These are phyloP conservation scores for Eulemur coronatus DNA, from an alignment of 2,797 vertebrate species.

Conservation along the genomic window DNA sequence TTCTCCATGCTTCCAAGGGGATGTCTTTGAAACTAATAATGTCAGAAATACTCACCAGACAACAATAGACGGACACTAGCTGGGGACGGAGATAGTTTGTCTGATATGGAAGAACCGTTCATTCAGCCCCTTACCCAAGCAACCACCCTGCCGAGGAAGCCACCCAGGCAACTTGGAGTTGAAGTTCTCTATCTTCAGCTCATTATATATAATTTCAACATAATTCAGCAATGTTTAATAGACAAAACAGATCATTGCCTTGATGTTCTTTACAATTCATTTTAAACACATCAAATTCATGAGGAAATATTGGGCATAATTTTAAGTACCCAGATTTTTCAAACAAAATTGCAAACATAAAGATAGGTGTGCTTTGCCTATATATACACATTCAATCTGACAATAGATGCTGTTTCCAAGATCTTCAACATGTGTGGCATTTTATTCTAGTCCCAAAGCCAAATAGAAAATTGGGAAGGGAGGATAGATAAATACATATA, in stretches of 20 bases:
- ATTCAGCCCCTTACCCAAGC: background rate
- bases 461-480: background rate
- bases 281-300: background rate
- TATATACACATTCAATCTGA: background rate
- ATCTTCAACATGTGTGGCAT: constrained; percentile 4
- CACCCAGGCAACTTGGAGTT: background rate
- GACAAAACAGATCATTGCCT: background rate
- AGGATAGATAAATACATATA: background rate
- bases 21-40: background rate
- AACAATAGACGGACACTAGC: background rate
- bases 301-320: background rate
- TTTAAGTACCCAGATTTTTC: constrained; percentile 4
- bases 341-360: background rate
- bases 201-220: background rate
- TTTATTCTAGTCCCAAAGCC: background rate
- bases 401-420: background rate
- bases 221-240: background rate
- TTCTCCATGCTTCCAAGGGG: background rate
- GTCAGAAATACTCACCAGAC: background rate
- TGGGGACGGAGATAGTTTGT: background rate
- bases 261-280: background rate
- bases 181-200: background rate
- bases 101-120: background rate
- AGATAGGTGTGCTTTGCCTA: background rate
- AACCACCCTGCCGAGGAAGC: background rate